Conservation (phyloP, 2,888 invertebrate genomes). For the Zaprionus lineosus region DNA sequence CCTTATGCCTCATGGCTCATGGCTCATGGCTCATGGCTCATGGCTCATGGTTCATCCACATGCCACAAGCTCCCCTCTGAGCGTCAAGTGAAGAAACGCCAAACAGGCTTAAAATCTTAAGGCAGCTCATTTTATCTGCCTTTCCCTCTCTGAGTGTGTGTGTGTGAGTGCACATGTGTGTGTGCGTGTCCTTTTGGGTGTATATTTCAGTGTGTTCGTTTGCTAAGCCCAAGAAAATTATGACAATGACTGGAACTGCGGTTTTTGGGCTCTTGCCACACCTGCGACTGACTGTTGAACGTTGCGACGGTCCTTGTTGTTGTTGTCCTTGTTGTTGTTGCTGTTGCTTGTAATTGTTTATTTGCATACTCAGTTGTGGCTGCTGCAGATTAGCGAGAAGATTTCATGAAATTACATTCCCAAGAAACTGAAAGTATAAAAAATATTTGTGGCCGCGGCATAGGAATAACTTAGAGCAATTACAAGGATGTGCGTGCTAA, state of each 20-base stretch:
- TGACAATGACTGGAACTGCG: slow-evolving; percentile 38
- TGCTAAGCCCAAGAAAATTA: slow-evolving; percentile 48
- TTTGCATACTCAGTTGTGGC: slow-evolving; percentile 53
- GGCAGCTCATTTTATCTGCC: slow-evolving; percentile 49
- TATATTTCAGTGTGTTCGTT: slow-evolving; percentile 7
- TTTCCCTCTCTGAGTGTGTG: background rate
- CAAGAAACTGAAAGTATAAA: slow-evolving; percentile 11
- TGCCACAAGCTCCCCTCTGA: too few relatives aligned
- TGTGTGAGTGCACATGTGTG: background rate
- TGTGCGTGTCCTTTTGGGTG: slow-evolving; percentile 4
- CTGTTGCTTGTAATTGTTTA: slow-evolving; percentile 39
- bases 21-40: background rate
- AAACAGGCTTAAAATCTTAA: slow-evolving; percentile 72
- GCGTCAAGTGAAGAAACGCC: slow-evolving; percentile 77
- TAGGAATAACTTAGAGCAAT: slow-evolving; percentile 28
- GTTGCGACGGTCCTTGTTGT: slow-evolving; percentile 31
- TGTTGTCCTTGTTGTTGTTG: slow-evolving; percentile 10
- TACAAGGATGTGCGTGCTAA: slow-evolving; percentile 3
- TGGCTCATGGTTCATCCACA: too few relatives aligned
- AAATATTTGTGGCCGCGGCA: slow-evolving; percentile 5
- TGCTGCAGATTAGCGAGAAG: slow-evolving; percentile 70
- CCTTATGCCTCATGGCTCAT: background rate
- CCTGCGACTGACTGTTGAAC: slow-evolving; percentile 57
- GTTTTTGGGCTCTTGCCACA: slow-evolving; percentile 35
- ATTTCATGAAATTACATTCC: slow-evolving; percentile 68